These are phyloP conservation scores for Paramormyrops kingsleyae DNA, from an alignment of 2,113 vertebrate species.

Conservation along the genomic window DNA sequence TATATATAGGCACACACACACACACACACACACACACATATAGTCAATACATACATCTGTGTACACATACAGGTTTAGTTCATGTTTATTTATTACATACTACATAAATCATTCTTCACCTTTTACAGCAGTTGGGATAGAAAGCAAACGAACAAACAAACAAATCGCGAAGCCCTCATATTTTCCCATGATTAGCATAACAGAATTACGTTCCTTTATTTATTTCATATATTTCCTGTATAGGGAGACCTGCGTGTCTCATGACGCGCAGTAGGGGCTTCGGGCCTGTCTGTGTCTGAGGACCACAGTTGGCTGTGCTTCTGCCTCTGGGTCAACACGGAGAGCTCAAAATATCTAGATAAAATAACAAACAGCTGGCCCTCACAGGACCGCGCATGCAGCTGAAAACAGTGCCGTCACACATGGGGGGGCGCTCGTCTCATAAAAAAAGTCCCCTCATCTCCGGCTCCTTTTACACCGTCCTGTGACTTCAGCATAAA, in stretches of 20 bases:
- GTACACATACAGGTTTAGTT: too few species aligned
- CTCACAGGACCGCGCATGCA: constrained; percentile 19
- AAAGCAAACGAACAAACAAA: constrained; percentile 7
- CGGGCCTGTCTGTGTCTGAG: neutral
- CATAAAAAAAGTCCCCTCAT: neutral
- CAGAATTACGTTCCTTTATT: constrained; percentile 30
- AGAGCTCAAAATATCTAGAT: constrained; percentile 33
- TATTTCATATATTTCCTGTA: constrained; percentile 28
- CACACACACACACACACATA: too few species aligned
- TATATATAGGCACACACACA: too few species aligned
- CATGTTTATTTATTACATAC: neutral
- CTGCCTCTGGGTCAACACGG: constrained; percentile 26
- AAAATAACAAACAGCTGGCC: constrained; percentile 28
- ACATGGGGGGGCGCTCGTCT: neutral
- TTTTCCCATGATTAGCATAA: constrained; percentile 37
- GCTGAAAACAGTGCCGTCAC: constrained; percentile 19
- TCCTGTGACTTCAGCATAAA: neutral
- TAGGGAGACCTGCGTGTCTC: constrained; percentile 26
- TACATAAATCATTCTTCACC: neutral
- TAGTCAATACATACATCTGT: neutral
- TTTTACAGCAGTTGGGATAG: neutral
- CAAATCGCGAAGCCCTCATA: constrained; percentile 19
- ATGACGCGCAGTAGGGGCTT: constrained; percentile 19
- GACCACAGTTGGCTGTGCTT: constrained; percentile 16
- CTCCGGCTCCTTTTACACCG: neutral